These are phyloP conservation scores for Chaenogobius annularis DNA, from an alignment of 2,113 vertebrate species.

Conservation along the genomic window DNA sequence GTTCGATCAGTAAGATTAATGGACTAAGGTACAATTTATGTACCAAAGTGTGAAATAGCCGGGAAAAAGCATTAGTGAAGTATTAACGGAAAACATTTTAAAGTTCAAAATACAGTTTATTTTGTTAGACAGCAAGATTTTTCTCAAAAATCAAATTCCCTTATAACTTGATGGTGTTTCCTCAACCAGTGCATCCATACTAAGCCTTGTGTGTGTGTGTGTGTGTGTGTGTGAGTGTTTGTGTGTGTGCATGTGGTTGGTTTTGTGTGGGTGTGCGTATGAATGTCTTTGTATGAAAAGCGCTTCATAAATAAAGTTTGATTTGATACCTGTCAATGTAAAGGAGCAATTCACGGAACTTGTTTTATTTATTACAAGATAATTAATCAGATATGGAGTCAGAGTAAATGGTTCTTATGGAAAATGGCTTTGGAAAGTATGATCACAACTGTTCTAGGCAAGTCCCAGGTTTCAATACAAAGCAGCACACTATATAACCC, in stretches of 20 bases:
- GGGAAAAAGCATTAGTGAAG: background rate
- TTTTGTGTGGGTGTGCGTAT: too few species aligned
- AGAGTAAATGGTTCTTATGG: too few species aligned
- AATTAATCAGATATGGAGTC: conserved; percentile 2
- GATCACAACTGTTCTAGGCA: background rate
- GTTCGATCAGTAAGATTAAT: conserved; percentile 15
- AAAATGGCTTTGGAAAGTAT: background rate
- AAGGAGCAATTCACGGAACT: background rate
- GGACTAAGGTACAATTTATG: background rate
- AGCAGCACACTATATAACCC: background rate
- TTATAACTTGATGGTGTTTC: too few species aligned
- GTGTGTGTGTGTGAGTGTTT: too few species aligned
- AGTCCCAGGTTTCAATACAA: background rate
- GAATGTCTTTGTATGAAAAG: too few species aligned
- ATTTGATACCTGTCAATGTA: background rate
- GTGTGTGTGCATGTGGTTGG: too few species aligned
- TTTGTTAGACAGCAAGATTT: conserved; percentile 26
- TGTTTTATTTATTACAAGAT: background rate
- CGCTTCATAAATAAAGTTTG: too few species aligned
- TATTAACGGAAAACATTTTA: background rate
- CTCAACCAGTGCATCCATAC: too few species aligned
- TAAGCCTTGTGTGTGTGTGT: too few species aligned
- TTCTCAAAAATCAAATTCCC: conserved; percentile 28
- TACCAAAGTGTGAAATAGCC: background rate
- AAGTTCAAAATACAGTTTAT: background rate